Evolutionary conservation across 2,888 invertebrate species (phyloP), one percentile per base, ranked within the genome.

Genomic region (Arrhopalites spinosus): DNA sequence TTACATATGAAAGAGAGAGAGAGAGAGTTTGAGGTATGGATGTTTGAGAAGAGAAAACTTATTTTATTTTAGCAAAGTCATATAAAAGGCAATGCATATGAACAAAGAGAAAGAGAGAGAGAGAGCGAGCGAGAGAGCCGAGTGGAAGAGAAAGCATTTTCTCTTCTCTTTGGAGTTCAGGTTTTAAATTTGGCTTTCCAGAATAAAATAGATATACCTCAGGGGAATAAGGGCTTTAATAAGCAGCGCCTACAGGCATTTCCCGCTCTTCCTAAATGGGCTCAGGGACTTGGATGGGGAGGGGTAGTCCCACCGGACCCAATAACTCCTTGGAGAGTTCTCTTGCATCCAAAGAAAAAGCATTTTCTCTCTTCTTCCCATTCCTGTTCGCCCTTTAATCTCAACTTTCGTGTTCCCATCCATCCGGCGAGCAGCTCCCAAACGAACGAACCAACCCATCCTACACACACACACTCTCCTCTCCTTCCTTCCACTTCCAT

Each of bases 131-230:
- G 53, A 56, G 43, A 43, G n/a, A n/a, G n/a, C n/a, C 23, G 30
- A 73, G 23, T 25, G 69, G 74, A 69, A 69, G 63, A 74, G 74
- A 74, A 74, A 74, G 74, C 80, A 81, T 81, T 81, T n/a, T n/a
- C n/a, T n/a, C n/a, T n/a, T 3, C 81, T 79, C 80, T 81, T 81
- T 81, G 79, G 80, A 80, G 80, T 80, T 78, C 80, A 79, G 80
- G 81, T 82, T 82, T 82, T 82, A 82, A 82, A 82, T 82, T 82
- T 81, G 81, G 80, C 81, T 80, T 79, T 79, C 78, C 78, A n/a
- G n/a, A n/a, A n/a, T 77, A 79, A 80, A 81, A 81, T 81, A 79
- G 81, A 81, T 81, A 81, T 79, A 79, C 79, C 82, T 79, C 82
- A 69, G 74, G 82, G 82, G 82, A 81, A 78, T 75, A 77, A 77